Evolutionary conservation across 2,888 invertebrate genomes (phyloP), one percentile per base, ranked within the genome.

Genomic region (Aphodius sticticus): DNA sequence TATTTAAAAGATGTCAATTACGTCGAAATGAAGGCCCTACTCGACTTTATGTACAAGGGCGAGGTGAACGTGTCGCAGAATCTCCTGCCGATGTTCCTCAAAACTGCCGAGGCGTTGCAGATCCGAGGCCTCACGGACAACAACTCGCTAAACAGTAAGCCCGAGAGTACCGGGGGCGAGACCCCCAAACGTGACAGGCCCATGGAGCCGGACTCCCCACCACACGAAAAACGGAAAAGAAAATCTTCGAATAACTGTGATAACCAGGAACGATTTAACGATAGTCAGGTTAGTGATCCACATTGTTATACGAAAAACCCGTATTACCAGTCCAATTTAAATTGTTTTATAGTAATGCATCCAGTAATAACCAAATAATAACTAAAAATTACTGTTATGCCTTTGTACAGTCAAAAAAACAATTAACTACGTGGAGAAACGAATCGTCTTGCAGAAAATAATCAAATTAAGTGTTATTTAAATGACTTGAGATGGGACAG

Each of bases 1-100:
- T 96, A 96, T 90, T 93, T 97, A 88, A 96, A 96, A 93, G 96
- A 96, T 94, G 96, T 97, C 88, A 93, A 95, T 91, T 95, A 94
- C 89, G 94, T 94, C 88, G 96, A 96, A 91, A 96, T 96, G 93
- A 96, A 95, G 90, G 96, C 96, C 84, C 92, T 96, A 88, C 92
- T 96, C 89, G 96, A 96, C 91, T 97, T 96, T 90, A 97, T 97
- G 96, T 97, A 97, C 92, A 96, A 96, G 91, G 95, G 95, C 88
- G 86, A 86, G 83, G 89, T 89, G 81, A 96, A 96, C 91, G 96
- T 97, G 90, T 96, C 96, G 88, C 96, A 97, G 92, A 95, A 96
- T 91, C 94, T 96, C 90, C 91, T 97, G 90, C 95, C 96, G 87
- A 95, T 95, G 93, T 96, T 97, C 92, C 93, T 97, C 88, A 96